Conservation (phyloP, 2,797 vertebrate genomes). For the Gadopsis marmoratus region DNA sequence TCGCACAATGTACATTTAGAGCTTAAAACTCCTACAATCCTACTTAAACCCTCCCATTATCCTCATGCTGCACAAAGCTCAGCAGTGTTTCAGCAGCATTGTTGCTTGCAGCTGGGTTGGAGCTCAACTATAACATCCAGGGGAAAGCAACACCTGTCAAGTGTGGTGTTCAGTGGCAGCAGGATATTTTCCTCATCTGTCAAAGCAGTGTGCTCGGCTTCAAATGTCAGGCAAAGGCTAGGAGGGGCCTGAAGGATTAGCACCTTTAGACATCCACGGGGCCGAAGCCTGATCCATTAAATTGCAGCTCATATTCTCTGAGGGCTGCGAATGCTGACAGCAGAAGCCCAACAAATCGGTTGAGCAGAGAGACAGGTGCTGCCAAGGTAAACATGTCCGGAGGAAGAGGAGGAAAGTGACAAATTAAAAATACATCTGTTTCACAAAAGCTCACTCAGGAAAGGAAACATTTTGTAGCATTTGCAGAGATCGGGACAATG, state of each 20-base stretch:
- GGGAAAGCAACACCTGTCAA: constrained; percentile 16
- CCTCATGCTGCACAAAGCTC: background rate
- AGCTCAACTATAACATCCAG: background rate
- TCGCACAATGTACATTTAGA: too few species aligned
- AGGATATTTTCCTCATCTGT: constrained; percentile 52
- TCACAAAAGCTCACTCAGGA: background rate
- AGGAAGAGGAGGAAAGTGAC: constrained; percentile 34
- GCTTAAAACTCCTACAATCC: background rate
- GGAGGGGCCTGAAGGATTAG: constrained; percentile 31
- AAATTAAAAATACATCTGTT: constrained; percentile 40
- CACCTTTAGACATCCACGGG: constrained; percentile 4
- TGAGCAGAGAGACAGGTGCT: constrained; percentile 31
- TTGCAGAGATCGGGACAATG: background rate
- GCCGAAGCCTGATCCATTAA: constrained; percentile 46
- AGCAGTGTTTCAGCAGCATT: background rate
- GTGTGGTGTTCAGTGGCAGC: constrained; percentile 3
- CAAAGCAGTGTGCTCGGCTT: constrained; percentile 51
- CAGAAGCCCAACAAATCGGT: constrained; percentile 33
- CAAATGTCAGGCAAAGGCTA: constrained; percentile 58
- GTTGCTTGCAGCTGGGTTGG: background rate
- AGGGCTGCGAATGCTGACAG: constrained; percentile 19
- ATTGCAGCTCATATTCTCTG: constrained; percentile 28
- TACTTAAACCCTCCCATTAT: too few species aligned
- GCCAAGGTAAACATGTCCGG: constrained; percentile 55
- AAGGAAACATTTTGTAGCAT: background rate